Conservation (phyloP, 2,888 invertebrate species). For the Macrophya alboannulata region DNA sequence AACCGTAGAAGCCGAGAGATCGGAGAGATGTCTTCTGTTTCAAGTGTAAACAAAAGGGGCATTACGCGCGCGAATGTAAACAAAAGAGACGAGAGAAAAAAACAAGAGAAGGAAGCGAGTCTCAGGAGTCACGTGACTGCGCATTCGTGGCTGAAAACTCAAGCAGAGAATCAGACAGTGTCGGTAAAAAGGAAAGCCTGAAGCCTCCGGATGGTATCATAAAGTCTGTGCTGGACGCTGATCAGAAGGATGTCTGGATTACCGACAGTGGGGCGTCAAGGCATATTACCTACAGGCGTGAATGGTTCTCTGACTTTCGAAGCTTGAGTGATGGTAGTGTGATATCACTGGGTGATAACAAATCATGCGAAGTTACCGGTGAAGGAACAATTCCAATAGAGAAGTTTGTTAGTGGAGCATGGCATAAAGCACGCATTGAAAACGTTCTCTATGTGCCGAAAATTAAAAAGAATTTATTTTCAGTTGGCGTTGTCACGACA, state of each 20-base stretch:
- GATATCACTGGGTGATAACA: conserved; percentile 62
- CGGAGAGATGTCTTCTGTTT: conserved; percentile 56
- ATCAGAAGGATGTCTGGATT: conserved; percentile 12
- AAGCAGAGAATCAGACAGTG: background rate
- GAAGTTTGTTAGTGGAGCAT: conserved; percentile 59
- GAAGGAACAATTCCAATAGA: conserved; percentile 62
- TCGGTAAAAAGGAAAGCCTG: background rate
- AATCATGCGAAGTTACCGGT: conserved; percentile 61
- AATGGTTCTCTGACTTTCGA: conserved; percentile 61
- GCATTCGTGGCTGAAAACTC: conserved; percentile 56
- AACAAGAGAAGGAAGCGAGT: conserved; percentile 14
- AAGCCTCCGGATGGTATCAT: background rate
- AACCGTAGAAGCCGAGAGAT: conserved; percentile 33
- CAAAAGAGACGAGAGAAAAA: conserved; percentile 12
- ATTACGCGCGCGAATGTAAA: conserved; percentile 59
- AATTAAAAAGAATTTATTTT: conserved; percentile 63
- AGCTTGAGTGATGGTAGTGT: conserved; percentile 39
- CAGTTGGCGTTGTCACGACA: conserved; percentile 59
- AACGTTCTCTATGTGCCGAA: conserved; percentile 65
- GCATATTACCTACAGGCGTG: conserved; percentile 55
- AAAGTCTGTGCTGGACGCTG: background rate
- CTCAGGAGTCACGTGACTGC: conserved; percentile 46
- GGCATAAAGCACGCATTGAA: conserved; percentile 60
- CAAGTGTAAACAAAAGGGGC: conserved; percentile 59
- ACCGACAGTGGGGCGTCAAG: conserved; percentile 60